Conservation (phyloP, 2,113 vertebrate species). For the Gallinago media region DNA sequence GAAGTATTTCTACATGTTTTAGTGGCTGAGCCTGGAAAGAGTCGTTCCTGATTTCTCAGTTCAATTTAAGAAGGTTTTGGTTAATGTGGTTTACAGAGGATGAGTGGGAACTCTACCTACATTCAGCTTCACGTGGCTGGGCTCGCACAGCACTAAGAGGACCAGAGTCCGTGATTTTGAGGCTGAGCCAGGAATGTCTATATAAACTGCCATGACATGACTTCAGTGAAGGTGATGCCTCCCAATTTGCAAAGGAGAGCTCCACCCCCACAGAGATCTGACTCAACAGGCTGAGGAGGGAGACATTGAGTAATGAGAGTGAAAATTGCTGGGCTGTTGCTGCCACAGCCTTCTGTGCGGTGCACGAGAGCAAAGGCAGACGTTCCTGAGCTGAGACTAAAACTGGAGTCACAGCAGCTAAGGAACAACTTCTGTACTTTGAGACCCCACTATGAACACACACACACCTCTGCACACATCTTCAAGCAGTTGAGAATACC, state of each 20-base stretch:
- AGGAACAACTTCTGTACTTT: not conserved
- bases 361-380: not conserved
- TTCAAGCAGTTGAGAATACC: not conserved
- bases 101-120: not conserved
- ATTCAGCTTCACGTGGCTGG: no score
- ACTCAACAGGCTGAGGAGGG: not conserved
- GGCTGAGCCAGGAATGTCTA: not conserved
- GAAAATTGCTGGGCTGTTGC: not conserved
- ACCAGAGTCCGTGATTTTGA: not conserved
- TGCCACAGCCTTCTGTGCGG: not conserved
- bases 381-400: not conserved
- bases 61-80: not conserved
- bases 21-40: not conserved
- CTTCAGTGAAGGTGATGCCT: not conserved
- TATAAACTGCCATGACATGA: not conserved
- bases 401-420: not conserved
- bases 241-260: not conserved
- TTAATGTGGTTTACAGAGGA: not conserved
- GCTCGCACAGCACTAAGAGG: fast-evolving
- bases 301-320: not conserved
- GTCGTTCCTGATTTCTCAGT: not conserved
- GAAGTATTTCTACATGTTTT: not conserved
- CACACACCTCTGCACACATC: not conserved
- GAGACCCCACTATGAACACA: no score
- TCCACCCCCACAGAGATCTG: not conserved